Evolutionary conservation across 2,113 vertebrate genomes (phyloP), one percentile per base, ranked within the genome.

Genomic region (Chrysochloris asiatica): DNA sequence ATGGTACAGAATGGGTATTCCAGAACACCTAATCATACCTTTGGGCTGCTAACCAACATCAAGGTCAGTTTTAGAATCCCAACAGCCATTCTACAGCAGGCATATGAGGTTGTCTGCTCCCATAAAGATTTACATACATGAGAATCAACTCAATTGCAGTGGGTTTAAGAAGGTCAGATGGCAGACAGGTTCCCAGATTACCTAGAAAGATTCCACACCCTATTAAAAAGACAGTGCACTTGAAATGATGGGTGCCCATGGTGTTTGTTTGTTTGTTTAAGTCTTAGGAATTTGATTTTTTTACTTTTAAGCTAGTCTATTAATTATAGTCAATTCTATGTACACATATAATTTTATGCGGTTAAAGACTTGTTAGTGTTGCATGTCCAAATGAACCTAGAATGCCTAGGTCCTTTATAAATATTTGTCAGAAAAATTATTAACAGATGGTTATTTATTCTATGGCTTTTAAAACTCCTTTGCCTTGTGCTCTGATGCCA

Each of bases 361-460:
- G 30, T 79, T 79, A 89, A 87, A 78, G 45, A 59, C 48, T 78
- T 72, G 16, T 81, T 72, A 67, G 47, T 41, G 41, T 24, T 82
- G 43, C 21, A 47, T 26, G n/a, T 81, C 26, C 52, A 75, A 47
- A 93, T 21, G 89, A 88, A n/a, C 26, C 36, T 30, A 86, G 61
- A 50, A 47, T 26, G 69, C 50, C 4, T 28, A 45, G 38, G 50
- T 56, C 43, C 73, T 86, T 48, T 36, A 33, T 63, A 91, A 92
- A 89, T 92, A 91, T 83, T 88, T 95, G 85, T 59, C 65, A 30
- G 56, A 77, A 89, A 89, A 93, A 91, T 76, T 80, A 82, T 82
- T 94, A 95, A 80, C 85, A 89, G 90, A 93, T 95, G 93, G 45
- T 67, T 89, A 88, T 94, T 95, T 94, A 69, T 67, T 86, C 6